phyloP scores from a whole-genome alignment of 2,888 invertebrate species.

The Caenorhabditis plicata region DNA sequence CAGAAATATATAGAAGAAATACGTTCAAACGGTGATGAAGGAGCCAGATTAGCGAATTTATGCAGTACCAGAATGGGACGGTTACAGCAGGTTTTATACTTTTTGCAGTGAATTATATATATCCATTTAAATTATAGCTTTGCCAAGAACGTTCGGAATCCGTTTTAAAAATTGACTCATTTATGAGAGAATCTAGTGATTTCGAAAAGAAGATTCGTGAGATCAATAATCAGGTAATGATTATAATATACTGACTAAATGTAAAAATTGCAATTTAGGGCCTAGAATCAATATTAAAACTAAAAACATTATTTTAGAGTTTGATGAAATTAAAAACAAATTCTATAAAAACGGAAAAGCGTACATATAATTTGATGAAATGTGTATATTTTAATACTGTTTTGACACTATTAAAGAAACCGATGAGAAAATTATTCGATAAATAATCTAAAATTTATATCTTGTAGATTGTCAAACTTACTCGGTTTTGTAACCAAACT shows the following conservation, averaged over 20 bases:
- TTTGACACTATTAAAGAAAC: too few relatives aligned
- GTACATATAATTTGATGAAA: too few relatives aligned
- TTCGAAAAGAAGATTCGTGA: conserved; percentile 42
- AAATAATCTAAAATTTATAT: too few relatives aligned
- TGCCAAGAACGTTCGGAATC: conserved; percentile 45
- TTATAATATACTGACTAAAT: too few relatives aligned
- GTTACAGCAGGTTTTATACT: conserved; percentile 26
- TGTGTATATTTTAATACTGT: too few relatives aligned
- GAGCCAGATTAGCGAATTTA: conserved; percentile 42
- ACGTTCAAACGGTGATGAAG: conserved; percentile 32
- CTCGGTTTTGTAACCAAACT: conserved; percentile 48
- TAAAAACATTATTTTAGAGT: too few relatives aligned
- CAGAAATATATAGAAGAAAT: conserved; percentile 32
- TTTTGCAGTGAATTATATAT: neutral
- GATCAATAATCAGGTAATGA: conserved; percentile 20
- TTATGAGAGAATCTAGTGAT: conserved; percentile 31
- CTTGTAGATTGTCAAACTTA: conserved; percentile 33
- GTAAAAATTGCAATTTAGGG: too few relatives aligned
- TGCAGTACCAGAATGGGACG: conserved; percentile 49
- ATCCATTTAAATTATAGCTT: conserved; percentile 13
- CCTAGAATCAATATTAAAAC: too few relatives aligned
- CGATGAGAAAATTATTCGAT: too few relatives aligned
- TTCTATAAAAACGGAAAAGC: too few relatives aligned
- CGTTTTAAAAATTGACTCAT: conserved; percentile 41
- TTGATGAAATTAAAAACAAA: too few relatives aligned